Conservation (phyloP, 2,888 invertebrate genomes). For the Heteromyza rotundicornis region DNA sequence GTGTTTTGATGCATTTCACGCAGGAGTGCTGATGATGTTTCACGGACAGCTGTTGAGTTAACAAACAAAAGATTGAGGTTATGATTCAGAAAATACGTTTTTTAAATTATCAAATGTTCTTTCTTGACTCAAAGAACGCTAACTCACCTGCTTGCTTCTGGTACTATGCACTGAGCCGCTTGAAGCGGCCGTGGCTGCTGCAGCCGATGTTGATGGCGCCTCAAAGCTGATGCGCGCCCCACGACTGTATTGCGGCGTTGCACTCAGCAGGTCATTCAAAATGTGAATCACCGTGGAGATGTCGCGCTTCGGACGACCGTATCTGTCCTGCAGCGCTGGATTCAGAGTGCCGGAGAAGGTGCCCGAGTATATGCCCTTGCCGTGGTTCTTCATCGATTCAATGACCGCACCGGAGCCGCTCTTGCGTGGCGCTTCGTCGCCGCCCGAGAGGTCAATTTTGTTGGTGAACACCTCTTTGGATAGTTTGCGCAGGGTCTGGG, state of each 20-base stretch:
- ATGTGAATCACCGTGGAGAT: slow-evolving; percentile 96
- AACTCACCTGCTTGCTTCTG: slow-evolving; percentile 53
- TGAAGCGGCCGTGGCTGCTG: slow-evolving; percentile 29
- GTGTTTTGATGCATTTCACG: slow-evolving; percentile 43
- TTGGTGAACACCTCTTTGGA: slow-evolving; percentile 87
- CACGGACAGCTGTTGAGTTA: slow-evolving; percentile 41
- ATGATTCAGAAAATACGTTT: too few relatives aligned
- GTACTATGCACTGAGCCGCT: slow-evolving; percentile 32
- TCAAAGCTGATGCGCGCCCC: slow-evolving; percentile 66
- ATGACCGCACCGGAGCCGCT: slow-evolving; percentile 79
- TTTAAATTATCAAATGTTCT: too few relatives aligned
- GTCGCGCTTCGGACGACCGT: slow-evolving; percentile 90
- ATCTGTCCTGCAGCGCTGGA: slow-evolving; percentile 89
- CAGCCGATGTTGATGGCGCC: slow-evolving; percentile 52
- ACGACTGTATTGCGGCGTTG: slow-evolving; percentile 72
- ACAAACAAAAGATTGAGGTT: neutral
- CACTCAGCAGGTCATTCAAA: slow-evolving; percentile 90
- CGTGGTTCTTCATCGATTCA: slow-evolving; percentile 91
- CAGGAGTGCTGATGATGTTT: slow-evolving; percentile 46
- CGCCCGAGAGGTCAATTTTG: slow-evolving; percentile 64
- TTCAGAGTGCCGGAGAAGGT: slow-evolving; percentile 95
- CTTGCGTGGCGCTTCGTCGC: slow-evolving; percentile 65
- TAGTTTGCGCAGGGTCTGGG: slow-evolving; percentile 87
- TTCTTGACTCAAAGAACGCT: too few relatives aligned
- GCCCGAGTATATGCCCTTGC: slow-evolving; percentile 94